Evolutionary conservation across 2,888 invertebrate genomes (phyloP), one percentile per base, ranked within the genome.

Genomic region (Drosophila seclusa): DNA sequence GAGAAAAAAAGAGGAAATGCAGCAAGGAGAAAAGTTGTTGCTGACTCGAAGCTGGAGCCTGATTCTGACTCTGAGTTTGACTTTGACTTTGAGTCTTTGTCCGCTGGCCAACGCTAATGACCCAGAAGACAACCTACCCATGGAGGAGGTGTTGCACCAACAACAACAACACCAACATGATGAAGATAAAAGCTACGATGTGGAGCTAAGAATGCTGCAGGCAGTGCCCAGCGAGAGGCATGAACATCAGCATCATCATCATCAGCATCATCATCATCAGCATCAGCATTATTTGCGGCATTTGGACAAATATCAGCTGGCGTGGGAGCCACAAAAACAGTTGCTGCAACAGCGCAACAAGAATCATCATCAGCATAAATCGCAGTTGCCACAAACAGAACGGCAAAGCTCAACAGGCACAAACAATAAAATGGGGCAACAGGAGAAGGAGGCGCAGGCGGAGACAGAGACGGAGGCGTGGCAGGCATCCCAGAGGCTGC

Each of bases 341-440:
- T n/a, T 40, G 38, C 11, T 54, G 40, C 59, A 36, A 34, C 73
- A 49, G 4, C 54, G 36, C 29, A 38, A 29, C 55, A 40, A 10
- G 21, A 52, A 58, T 62, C 84, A 67, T 78, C 87, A 84, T 85
- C 82, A 82, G 82, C 83, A 87, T 84, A 87, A 84, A 83, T 83
- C 80, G 64, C 76, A 73, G 68, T 63, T 67, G 59, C 38, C 32
- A 40, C 34, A 48, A 57, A 8, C 31, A 48, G 45, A 45, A 21
- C 45, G 7, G 21, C 58, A 68, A 27, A 49, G 58, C 58, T 57
- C 34, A 21, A 40, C n/a, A 49, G 36, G 36, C 31, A 32, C 57
- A 55, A 36, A 63, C 29, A 63, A 36, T 38, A 24, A 24, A 45
- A 66, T 34, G 18, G 34, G 24, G 34, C 34, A 54, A 18, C 6